Conservation (phyloP, 2,113 vertebrate species). For the Columba livia region DNA sequence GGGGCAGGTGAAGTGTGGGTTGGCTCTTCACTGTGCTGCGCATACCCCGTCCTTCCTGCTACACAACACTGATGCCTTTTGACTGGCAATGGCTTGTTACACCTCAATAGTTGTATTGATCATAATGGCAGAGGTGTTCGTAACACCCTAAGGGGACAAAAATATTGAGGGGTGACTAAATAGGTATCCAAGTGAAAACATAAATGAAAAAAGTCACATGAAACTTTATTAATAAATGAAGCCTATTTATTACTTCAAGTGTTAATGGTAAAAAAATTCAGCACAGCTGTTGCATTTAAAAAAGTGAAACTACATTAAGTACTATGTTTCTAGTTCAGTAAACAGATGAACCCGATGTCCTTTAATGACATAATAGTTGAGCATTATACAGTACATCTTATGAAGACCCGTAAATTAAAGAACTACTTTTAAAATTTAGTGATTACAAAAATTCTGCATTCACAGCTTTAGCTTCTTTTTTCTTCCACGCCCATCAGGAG, state of each 20-base stretch:
- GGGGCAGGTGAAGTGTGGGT: not conserved
- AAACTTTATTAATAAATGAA: conserved; percentile 81
- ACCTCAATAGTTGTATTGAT: not conserved
- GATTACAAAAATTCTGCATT: conserved; percentile 74
- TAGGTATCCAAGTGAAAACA: conserved; percentile 3
- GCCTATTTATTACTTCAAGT: conserved; percentile 90
- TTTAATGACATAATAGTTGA: conserved; percentile 83
- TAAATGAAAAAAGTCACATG: conserved; percentile 45
- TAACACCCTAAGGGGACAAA: not conserved
- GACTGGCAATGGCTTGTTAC: not conserved
- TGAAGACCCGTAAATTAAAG: conserved; percentile 90
- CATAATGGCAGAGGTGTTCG: not conserved
- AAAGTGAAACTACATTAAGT: conserved; percentile 83
- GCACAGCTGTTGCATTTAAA: conserved; percentile 91
- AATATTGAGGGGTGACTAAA: not conserved
- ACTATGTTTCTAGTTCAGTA: conserved; percentile 83
- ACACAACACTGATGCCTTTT: not conserved
- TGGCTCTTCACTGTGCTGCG: not conserved
- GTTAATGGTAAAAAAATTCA: conserved; percentile 90
- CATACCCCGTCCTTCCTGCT: fast-evolving
- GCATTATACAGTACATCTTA: conserved; percentile 89
- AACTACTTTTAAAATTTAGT: conserved; percentile 80
- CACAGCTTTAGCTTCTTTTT: conserved; percentile 97
- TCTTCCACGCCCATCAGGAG: conserved; percentile 90
- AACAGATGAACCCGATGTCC: conserved; percentile 83